Evolutionary conservation across 2,888 invertebrate species (phyloP).

Genomic region (Lithosia quadra): DNA sequence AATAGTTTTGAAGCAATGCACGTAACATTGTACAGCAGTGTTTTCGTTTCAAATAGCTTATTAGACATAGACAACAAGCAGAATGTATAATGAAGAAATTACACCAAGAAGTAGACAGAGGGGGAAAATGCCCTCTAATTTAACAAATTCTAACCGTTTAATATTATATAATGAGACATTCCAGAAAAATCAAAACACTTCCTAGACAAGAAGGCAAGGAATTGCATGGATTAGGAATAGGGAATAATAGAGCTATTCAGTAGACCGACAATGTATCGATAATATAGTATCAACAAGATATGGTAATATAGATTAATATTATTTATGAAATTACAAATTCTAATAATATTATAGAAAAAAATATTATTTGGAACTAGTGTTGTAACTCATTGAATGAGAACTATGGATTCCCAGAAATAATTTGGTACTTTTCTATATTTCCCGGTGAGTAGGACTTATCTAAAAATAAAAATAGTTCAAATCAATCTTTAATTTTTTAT

Average conservation of each 20-base stretch:
- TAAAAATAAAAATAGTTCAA: too few species aligned
- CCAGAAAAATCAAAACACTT: constrained; percentile 18
- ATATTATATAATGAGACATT: constrained; percentile 6
- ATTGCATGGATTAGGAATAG: not conserved
- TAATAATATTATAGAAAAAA: too few species aligned
- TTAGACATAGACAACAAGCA: constrained; percentile 16
- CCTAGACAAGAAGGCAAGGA: not conserved
- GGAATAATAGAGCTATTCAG: constrained; percentile 2
- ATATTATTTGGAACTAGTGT: too few species aligned
- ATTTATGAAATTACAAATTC: too few species aligned
- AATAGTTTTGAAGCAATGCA: not conserved
- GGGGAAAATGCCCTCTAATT: constrained; percentile 28
- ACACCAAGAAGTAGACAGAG: constrained; percentile 18
- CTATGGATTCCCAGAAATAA: not conserved
- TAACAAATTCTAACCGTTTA: constrained; percentile 17
- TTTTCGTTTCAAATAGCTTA: not conserved
- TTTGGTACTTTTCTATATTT: not conserved
- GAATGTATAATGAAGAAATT: constrained; percentile 37
- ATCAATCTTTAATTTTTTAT: too few species aligned
- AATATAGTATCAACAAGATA: not conserved
- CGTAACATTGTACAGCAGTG: not conserved
- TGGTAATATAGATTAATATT: too few species aligned
- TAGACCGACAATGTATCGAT: not conserved
- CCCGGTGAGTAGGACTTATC: not conserved
- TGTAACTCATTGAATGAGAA: not conserved